These are phyloP conservation scores for Chaetodon auriga DNA, from an alignment of 2,113 vertebrate genomes.

Conservation along the genomic window DNA sequence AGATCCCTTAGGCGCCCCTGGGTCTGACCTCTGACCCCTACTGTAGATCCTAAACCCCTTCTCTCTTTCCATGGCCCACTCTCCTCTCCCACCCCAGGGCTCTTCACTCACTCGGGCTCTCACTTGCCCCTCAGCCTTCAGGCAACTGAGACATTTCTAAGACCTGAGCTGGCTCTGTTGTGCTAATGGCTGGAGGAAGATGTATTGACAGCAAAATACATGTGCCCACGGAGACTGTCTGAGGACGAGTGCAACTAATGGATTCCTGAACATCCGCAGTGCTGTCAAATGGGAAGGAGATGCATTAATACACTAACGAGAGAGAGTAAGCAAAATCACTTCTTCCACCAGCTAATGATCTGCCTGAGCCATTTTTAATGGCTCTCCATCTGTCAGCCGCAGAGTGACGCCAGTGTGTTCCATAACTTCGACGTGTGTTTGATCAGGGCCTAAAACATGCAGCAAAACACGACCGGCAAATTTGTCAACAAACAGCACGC, in stretches of 20 bases:
- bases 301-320: conserved; percentile 57
- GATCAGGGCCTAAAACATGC: conserved; percentile 27
- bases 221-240: conserved; percentile 25
- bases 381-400: conserved; percentile 56
- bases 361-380: conserved; percentile 64
- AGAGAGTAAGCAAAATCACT: conserved; percentile 52
- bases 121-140: conserved; percentile 59
- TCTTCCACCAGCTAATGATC: conserved; percentile 70
- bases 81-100: conserved; percentile 49
- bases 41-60: conserved; percentile 55
- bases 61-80: conserved; percentile 18
- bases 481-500: conserved; percentile 77
- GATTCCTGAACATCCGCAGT: conserved; percentile 53
- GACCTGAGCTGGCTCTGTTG: conserved; percentile 25
- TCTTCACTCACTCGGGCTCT: conserved; percentile 59
- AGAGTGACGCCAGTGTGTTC: conserved; percentile 56
- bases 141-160: conserved; percentile 42
- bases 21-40: conserved; percentile 69
- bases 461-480: conserved; percentile 62
- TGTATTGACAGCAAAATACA: conserved; percentile 41
- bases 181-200: conserved; percentile 54
- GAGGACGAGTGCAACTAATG: conserved; percentile 62
- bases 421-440: conserved; percentile 53
- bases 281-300: conserved; percentile 59
- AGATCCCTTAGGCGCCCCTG: conserved; percentile 51